Evolutionary conservation across 2,888 invertebrate species (phyloP).

Genomic region (Habrosyne pyritoides): DNA sequence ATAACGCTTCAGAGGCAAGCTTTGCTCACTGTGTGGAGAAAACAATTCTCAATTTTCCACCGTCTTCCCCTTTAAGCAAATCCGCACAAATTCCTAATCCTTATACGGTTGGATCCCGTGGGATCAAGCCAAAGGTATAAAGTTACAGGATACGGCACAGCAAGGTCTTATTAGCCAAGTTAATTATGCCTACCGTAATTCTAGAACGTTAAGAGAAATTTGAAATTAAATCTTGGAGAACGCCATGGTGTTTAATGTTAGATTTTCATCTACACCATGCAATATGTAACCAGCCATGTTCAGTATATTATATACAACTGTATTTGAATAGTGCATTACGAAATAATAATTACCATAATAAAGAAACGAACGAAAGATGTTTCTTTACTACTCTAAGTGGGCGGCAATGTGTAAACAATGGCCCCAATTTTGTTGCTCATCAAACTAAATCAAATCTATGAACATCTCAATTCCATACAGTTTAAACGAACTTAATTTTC

Average conservation of each 20-base stretch:
- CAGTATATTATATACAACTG: too few species aligned
- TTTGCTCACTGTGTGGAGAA: constrained; percentile 64
- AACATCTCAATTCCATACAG: too few species aligned
- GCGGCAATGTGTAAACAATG: too few species aligned
- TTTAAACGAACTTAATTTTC: too few species aligned
- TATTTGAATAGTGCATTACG: too few species aligned
- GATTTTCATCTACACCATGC: background rate
- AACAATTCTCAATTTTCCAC: constrained; percentile 74
- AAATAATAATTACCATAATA: background rate
- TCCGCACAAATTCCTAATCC: constrained; percentile 75
- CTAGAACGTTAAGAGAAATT: background rate
- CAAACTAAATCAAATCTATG: too few species aligned
- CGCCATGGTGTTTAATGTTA: background rate
- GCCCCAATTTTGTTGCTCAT: too few species aligned
- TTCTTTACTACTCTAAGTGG: background rate
- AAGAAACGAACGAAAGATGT: background rate
- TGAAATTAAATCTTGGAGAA: background rate
- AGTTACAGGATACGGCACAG: constrained; percentile 44
- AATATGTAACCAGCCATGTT: background rate
- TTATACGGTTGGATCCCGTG: constrained; percentile 63
- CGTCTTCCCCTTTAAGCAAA: constrained; percentile 72
- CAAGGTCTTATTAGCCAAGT: background rate
- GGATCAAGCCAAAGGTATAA: constrained; percentile 56
- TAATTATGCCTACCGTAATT: background rate
- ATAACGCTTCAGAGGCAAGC: constrained; percentile 56